phyloP scores from a whole-genome alignment of 2,888 invertebrate genomes.

The Iselma pallidipennis region DNA sequence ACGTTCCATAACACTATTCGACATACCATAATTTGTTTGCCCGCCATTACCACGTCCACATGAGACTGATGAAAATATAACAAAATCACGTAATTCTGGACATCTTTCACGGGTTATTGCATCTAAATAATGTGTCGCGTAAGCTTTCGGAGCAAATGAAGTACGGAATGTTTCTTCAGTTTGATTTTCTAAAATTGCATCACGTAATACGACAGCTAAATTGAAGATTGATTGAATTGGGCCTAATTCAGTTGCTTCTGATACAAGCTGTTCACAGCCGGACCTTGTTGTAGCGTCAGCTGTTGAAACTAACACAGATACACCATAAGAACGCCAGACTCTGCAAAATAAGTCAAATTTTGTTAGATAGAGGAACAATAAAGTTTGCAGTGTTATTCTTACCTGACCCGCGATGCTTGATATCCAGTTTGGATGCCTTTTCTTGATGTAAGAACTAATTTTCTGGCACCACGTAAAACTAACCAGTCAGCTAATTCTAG shows the following conservation, averaged over 20 bases:
- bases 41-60: conserved; percentile 38
- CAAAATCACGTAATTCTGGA: conserved; percentile 37
- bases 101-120: conserved; percentile 46
- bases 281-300: conserved; percentile 70
- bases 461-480: conserved; percentile 77
- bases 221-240: conserved; percentile 87
- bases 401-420: conserved; percentile 59
- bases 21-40: conserved; percentile 40
- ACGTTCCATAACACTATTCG: conserved; percentile 40
- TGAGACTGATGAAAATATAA: conserved; percentile 37
- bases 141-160: no score
- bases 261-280: conserved; percentile 73
- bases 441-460: conserved; percentile 79
- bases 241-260: conserved; percentile 65
- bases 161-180: no score
- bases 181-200: conserved; percentile 75
- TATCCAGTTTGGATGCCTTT: conserved; percentile 81
- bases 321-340: conserved; percentile 73
- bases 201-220: conserved; percentile 79
- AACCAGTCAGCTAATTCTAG: conserved; percentile 88
- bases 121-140: no score
- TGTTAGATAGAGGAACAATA: no score
- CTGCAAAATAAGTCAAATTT: conserved; percentile 64
- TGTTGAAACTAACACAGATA: no score
- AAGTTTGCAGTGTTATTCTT: no score